These are phyloP conservation scores for Haliclona indistincta DNA, from an alignment of 37 sponge, comb jelly and placozoan species.

Conservation along the genomic window DNA sequence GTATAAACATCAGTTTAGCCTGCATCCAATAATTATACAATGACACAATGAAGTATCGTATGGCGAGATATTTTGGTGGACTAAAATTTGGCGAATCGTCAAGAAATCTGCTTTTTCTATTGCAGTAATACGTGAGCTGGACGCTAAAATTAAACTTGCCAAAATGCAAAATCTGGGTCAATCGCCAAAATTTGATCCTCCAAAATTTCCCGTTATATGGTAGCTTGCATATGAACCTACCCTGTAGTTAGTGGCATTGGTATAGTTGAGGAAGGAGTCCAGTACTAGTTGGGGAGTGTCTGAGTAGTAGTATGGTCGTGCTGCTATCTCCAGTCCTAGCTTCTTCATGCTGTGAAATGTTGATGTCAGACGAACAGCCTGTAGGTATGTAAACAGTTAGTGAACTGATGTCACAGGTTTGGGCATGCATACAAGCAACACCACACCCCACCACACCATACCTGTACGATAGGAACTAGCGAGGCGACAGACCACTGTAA, in stretches of 20 bases:
- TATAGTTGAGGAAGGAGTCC: slow-evolving; percentile 37
- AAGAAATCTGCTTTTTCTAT: too few relatives aligned
- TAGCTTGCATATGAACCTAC: slow-evolving; percentile 1
- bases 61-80: too few relatives aligned
- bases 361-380: slow-evolving; percentile 39
- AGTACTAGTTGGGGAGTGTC: slow-evolving; percentile 28
- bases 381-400: not conserved
- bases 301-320: slow-evolving; percentile 37
- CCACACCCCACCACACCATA: too few relatives aligned
- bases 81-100: too few relatives aligned
- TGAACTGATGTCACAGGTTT: not conserved
- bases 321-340: slow-evolving; percentile 23
- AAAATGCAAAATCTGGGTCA: too few relatives aligned
- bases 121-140: too few relatives aligned
- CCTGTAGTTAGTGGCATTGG: not conserved
- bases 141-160: too few relatives aligned
- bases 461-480: slow-evolving; percentile 56
- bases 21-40: not conserved
- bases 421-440: not conserved
- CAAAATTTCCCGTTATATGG: too few relatives aligned
- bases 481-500: slow-evolving; percentile 51
- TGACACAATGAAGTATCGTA: too few relatives aligned
- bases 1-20: not conserved
- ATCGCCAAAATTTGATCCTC: too few relatives aligned
- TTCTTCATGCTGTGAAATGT: slow-evolving; percentile 11